These are phyloP conservation scores for Cryptoprocta ferox DNA, from an alignment of 2,797 vertebrate species.

Conservation along the genomic window DNA sequence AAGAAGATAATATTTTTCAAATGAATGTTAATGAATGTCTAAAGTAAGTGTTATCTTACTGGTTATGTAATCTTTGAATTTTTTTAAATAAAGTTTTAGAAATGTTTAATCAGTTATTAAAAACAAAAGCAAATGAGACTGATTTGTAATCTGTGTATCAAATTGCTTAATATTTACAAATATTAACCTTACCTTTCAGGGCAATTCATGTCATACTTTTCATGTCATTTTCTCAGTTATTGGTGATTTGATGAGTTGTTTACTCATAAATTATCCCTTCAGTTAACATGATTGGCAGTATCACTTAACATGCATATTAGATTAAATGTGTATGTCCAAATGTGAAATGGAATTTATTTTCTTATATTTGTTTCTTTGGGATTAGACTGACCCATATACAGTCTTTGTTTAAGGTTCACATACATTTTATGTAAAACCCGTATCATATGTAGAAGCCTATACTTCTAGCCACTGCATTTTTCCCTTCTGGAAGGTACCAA, in stretches of 20 bases:
- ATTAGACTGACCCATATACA: background rate
- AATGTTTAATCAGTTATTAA: background rate
- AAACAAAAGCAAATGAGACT: background rate
- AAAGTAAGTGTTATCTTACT: slow-evolving; percentile 56
- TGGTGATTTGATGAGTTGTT: background rate
- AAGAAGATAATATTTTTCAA: slow-evolving; percentile 20
- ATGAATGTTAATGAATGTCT: slow-evolving; percentile 48
- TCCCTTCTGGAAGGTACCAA: background rate
- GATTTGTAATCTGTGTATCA: background rate
- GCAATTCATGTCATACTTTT: background rate
- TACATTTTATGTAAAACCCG: background rate
- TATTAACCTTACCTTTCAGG: slow-evolving; percentile 5
- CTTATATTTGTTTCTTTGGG: slow-evolving; percentile 18
- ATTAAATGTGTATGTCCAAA: background rate
- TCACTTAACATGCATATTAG: background rate
- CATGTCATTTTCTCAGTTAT: background rate
- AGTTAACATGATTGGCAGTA: background rate
- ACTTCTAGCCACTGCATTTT: background rate
- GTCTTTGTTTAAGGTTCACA: background rate
- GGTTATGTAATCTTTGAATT: background rate
- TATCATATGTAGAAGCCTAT: background rate
- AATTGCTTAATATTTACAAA: background rate
- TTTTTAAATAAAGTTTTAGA: background rate
- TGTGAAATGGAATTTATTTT: slow-evolving; percentile 11
- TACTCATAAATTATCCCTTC: background rate